phyloP scores from a whole-genome alignment of 2,888 invertebrate species.

The Suillia variegata region DNA sequence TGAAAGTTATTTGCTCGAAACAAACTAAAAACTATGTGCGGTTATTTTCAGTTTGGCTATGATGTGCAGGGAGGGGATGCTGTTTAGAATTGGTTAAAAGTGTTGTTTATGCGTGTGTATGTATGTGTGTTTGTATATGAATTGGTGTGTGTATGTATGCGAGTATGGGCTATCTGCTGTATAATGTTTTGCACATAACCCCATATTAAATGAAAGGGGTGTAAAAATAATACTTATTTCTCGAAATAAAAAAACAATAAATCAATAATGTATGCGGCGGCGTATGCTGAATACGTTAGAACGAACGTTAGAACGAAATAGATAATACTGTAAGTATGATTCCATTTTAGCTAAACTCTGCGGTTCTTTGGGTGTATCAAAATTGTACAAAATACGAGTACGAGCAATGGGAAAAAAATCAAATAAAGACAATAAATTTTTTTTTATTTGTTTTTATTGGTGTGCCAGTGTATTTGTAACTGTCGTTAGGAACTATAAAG shows the following conservation, averaged over 20 bases:
- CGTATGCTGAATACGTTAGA: no score
- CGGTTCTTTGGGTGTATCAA: no score
- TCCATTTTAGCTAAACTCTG: no score
- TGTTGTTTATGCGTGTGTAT: background rate
- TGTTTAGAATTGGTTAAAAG: constrained; percentile 34
- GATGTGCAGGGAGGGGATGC: constrained; percentile 27
- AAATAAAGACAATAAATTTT: no score
- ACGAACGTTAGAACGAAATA: constrained; percentile 1
- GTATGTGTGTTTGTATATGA: constrained; percentile 4
- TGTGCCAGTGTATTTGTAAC: no score
- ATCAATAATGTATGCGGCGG: constrained; percentile 40
- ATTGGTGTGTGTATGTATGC: constrained; percentile 7
- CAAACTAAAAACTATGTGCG: constrained; percentile 33
- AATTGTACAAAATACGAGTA: no score
- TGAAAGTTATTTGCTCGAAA: constrained; percentile 34
- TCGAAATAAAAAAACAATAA: constrained; percentile 35
- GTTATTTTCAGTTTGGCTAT: constrained; percentile 24
- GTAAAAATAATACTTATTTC: constrained; percentile 32
- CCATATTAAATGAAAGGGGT: constrained; percentile 24
- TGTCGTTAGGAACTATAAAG: no score
- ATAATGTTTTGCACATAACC: constrained; percentile 18
- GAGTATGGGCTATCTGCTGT: constrained; percentile 13
- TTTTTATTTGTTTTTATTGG: no score
- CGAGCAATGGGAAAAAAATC: no score
- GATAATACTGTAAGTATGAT: no score